These are phyloP conservation scores for Zaprionus lachaisei DNA, from an alignment of 1,140 invertebrate genomes.

Conservation along the genomic window DNA sequence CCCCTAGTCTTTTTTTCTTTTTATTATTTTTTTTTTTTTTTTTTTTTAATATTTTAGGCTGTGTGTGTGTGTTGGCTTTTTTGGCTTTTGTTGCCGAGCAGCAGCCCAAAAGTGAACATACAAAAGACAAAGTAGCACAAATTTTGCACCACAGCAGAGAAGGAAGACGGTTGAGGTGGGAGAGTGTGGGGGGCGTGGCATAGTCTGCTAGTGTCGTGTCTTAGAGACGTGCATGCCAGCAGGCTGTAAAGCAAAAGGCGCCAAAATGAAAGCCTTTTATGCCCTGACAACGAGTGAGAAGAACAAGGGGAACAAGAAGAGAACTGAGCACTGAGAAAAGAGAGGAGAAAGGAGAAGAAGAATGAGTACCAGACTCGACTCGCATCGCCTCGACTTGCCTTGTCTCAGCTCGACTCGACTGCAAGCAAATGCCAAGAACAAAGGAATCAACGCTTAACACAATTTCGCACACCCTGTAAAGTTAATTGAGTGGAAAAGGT, in stretches of 20 bases:
- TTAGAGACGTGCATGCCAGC: slow-evolving; percentile 70
- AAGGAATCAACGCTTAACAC: slow-evolving; percentile 81
- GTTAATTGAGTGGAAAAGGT: not conserved
- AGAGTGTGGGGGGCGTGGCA: slow-evolving; percentile 3
- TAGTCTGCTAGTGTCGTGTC: slow-evolving; percentile 37
- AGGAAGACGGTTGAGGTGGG: not conserved
- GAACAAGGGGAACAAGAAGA: not conserved
- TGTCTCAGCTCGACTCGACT: not conserved
- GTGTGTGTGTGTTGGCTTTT: slow-evolving; percentile 16
- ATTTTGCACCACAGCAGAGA: slow-evolving; percentile 41
- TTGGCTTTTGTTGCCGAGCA: slow-evolving; percentile 55
- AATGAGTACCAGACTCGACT: not conserved
- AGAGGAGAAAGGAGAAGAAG: no score
- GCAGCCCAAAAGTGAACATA: slow-evolving; percentile 62
- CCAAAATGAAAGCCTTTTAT: slow-evolving; percentile 69
- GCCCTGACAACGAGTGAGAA: not conserved
- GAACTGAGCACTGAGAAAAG: no score
- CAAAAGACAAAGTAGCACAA: slow-evolving; percentile 82
- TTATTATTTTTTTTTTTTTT: slow-evolving; percentile 46
- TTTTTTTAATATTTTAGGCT: slow-evolving; percentile 55
- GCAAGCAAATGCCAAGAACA: slow-evolving; percentile 66
- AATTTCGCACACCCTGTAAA: slow-evolving; percentile 54
- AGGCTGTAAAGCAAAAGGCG: slow-evolving; percentile 71
- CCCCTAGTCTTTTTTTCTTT: slow-evolving; percentile 24
- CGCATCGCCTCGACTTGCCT: not conserved